Evolutionary conservation across 2,888 invertebrate species (phyloP), one percentile per base, ranked within the genome.

Genomic region (Latrodectus hesperus): DNA sequence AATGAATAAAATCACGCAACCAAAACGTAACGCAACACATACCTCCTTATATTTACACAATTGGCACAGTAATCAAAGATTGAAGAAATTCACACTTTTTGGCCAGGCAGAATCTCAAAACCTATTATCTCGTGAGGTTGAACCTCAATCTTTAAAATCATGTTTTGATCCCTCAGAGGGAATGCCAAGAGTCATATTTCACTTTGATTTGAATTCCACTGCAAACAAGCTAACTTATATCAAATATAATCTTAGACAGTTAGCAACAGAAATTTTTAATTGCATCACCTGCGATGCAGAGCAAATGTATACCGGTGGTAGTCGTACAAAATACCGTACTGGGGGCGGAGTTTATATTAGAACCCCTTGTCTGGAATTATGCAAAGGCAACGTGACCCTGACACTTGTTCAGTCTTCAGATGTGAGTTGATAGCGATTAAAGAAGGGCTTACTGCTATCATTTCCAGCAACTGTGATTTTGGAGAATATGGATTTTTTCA

Each of bases 191-290:
- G 67, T 67, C 3, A 16, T 67, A 6, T 67, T 14, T 0, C 67
- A 67, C 22, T 67, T 67, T 67, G 67, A 67, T 67, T 22, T 67
- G 11, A 67, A 67, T 17, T 67, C 67, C 67, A n/a, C 67, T 67
- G 67, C 67, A 67, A 67, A 67, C 22, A 67, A 67, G 67, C 1
- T 2, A 67, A 67, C 67, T 67, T 10, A 67, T 10, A 12, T 17
- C 3, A 10, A 67, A 67, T 0, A 67, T n/a, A 3, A 17, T 67
- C 67, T 10, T 10, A 67, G 67, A 22, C 11, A 10, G 9, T 22
- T 9, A n/a, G 67, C 67, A 16, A 6, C 9, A 22, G 67, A 10
- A 67, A 67, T 67, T 17, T 8, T 5, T 67, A 10, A n/a, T 5
- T 67, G 67, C 17, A 67, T 67, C n/a, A 6, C 67, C n/a, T 4